A percentile compares a stretch with the other conserved stretches of the same genome.
Conservation (phyloP, 2,888 invertebrate species). For the Lycocerus yunnanus region DNA sequence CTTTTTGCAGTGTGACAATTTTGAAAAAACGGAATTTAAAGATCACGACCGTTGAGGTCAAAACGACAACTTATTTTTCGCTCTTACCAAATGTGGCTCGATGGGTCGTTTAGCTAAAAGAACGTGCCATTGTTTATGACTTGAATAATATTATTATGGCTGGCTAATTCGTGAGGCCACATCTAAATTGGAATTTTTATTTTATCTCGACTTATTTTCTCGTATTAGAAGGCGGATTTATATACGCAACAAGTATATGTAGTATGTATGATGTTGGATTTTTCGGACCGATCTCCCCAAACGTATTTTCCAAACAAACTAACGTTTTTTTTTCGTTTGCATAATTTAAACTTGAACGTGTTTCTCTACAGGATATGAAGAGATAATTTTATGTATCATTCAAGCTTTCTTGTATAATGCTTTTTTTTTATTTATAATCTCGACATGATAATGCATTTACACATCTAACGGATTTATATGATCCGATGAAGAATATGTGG, state of each 20-base stretch:
- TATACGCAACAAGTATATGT: not conserved
- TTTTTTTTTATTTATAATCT: constrained; percentile 12
- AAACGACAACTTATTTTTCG: not conserved
- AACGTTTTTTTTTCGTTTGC: not conserved
- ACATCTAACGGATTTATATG: constrained; percentile 20
- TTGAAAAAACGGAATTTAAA: not conserved
- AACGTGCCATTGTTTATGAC: constrained; percentile 3
- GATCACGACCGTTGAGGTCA: constrained; percentile 1
- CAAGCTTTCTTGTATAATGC: not conserved
- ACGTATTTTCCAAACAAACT: not conserved
- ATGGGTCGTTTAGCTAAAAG: constrained; percentile 5
- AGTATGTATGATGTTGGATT: not conserved
- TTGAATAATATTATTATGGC: not conserved
- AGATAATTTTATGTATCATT: not conserved
- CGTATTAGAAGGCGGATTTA: not conserved
- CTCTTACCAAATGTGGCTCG: constrained; percentile 4
- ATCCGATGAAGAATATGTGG: constrained; percentile 25
- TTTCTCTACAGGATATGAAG: not conserved
- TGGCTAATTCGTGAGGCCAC: not conserved
- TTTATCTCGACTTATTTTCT: not conserved
- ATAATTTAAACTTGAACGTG: not conserved
- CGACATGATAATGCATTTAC: constrained; percentile 8
- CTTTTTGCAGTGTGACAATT: not conserved
- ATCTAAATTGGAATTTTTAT: not conserved
- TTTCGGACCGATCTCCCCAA: not conserved